Conservation (phyloP, 2,113 vertebrate species). For the Daphoenositta chrysoptera region DNA sequence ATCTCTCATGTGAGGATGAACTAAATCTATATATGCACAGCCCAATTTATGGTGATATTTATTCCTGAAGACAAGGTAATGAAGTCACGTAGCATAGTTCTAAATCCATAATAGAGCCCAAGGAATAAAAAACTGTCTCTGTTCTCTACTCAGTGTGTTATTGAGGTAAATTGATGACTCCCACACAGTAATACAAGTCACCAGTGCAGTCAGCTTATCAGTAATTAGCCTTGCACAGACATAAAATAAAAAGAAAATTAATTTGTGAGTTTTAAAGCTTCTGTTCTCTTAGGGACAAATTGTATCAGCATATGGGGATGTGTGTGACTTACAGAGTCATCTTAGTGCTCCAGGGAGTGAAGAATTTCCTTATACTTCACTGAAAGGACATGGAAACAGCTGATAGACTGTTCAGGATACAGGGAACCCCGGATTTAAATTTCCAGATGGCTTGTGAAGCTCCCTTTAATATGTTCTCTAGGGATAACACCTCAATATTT, state of each 20-base stretch:
- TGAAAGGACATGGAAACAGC: background rate
- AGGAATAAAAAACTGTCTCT: background rate
- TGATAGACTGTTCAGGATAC: background rate
- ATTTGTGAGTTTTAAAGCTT: background rate
- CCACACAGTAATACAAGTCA: background rate
- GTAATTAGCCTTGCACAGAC: background rate
- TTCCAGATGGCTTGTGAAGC: background rate
- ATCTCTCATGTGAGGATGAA: background rate
- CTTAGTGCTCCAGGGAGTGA: background rate
- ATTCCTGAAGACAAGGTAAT: background rate
- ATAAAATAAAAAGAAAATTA: background rate
- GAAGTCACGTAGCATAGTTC: background rate
- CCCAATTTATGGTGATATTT: background rate
- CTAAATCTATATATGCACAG: background rate
- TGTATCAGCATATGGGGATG: fast-evolving
- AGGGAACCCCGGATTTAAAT: background rate
- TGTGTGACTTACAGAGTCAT: background rate
- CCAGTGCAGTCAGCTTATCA: background rate
- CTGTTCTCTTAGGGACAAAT: background rate
- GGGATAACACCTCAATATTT: background rate
- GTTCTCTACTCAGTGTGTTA: background rate
- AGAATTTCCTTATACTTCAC: background rate
- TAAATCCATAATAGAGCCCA: background rate
- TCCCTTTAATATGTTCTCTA: background rate
- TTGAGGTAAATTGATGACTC: background rate